Conservation (phyloP, 2,888 invertebrate genomes). For the Epistrophe eligans region DNA sequence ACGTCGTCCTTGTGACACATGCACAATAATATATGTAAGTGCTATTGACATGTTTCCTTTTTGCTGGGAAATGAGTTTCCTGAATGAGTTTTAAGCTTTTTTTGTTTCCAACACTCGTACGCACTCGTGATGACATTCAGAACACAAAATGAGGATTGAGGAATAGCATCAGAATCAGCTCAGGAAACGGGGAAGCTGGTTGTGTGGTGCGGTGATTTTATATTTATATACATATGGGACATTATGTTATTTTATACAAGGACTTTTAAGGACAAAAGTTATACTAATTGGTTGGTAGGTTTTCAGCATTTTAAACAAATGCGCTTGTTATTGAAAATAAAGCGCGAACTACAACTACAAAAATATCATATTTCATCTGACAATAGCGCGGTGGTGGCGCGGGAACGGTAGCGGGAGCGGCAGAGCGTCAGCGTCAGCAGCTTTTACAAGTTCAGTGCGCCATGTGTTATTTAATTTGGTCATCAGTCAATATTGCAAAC, state of each 20-base stretch:
- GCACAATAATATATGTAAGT: slow-evolving; percentile 45
- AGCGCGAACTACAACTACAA: slow-evolving; percentile 6
- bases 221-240: not conserved
- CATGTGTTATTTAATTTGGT: slow-evolving; percentile 69
- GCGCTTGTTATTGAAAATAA: slow-evolving; percentile 20
- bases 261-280: slow-evolving; percentile 46
- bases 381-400: not conserved
- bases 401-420: not conserved
- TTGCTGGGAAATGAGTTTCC: slow-evolving; percentile 72
- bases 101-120: slow-evolving; percentile 11
- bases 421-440: slow-evolving; percentile 5
- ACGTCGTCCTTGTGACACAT: slow-evolving; percentile 64
- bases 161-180: not conserved
- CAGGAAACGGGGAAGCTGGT: slow-evolving; percentile 7
- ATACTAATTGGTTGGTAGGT: slow-evolving; percentile 65
- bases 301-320: slow-evolving; percentile 31
- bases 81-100: slow-evolving; percentile 51
- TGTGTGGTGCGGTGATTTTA: not conserved
- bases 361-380: slow-evolving; percentile 21
- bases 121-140: slow-evolving; percentile 34
- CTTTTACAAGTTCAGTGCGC: slow-evolving; percentile 40
- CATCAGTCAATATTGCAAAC: slow-evolving; percentile 12
- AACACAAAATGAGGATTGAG: not conserved
- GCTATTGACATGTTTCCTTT: slow-evolving; percentile 73
- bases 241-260: slow-evolving; percentile 53